These are phyloP conservation scores for Mastomys coucha DNA, from an alignment of 2,113 vertebrate species.

Conservation along the genomic window DNA sequence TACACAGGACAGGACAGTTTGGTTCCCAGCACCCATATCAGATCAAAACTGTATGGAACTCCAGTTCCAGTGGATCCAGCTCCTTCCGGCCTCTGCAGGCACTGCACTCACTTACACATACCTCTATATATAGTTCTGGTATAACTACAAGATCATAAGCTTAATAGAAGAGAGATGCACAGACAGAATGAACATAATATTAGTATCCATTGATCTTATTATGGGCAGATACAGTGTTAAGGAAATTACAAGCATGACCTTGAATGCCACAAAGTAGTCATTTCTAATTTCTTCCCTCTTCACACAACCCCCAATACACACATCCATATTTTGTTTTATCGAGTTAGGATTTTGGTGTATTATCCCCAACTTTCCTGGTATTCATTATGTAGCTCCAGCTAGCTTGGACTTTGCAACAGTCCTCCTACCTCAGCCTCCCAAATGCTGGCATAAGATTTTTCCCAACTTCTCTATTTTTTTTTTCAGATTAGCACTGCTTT, in stretches of 20 bases:
- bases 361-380: neutral
- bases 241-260: conserved; percentile 26
- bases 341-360: neutral
- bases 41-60: neutral
- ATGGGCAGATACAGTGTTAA: conserved; percentile 42
- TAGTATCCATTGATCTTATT: conserved; percentile 20
- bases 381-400: neutral
- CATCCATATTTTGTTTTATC: neutral
- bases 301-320: neutral
- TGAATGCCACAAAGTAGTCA: conserved; percentile 46
- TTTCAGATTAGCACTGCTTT: neutral
- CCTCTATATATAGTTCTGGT: neutral
- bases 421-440: neutral
- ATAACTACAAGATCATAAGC: conserved; percentile 4
- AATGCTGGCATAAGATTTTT: neutral
- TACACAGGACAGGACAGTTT: neutral
- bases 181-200: conserved; percentile 46
- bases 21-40: neutral
- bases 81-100: neutral
- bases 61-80: neutral
- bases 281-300: neutral
- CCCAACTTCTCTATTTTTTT: neutral
- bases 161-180: conserved; percentile 28
- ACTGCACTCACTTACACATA: neutral
- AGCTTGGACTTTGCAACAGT: neutral